Evolutionary conservation across 2,888 invertebrate species (phyloP), one percentile per base, ranked within the genome.

Genomic region (Catocala fraxini): DNA sequence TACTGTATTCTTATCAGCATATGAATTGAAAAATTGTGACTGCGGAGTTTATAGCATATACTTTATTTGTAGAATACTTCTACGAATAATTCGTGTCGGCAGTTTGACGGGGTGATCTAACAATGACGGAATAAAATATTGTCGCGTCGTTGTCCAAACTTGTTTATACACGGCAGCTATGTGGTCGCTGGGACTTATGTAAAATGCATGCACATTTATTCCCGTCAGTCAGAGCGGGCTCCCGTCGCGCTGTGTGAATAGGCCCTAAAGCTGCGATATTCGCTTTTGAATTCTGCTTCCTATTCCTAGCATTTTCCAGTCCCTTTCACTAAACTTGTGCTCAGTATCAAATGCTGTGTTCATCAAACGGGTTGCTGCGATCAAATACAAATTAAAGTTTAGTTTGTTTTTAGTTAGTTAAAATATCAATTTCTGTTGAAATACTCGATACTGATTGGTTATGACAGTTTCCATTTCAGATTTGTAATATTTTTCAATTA

Each of bases 171-270:
- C 35, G 39, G 46, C 49, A 13, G 46, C 51, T 51, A 52, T 65
- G 48, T 33, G 58, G 57, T 39, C 52, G 48, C 10, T 47, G 51
- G 49, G 54, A 45, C 59, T 49, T 65, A 70, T 67, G 67, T 51
- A 67, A 73, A 73, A 73, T 63, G 49, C 59, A 59, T 65, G 49
- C 57, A 67, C 65, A 63, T 70, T 70, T 68, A 73, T 68, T 73
- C 65, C 59, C 59, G 65, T 63, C 71, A 56, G 48, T 59, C 59
- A 56, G 57, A 57, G 12, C 49, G 49, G 39, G 62, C 56, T 48
- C 13, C 35, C 2, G 25, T 15, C 7, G 49, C 58, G 41, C 34
- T 48, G 51, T 65, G 53, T 63, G 71, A 51, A 59, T 43, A 45
- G 52, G 43, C 47, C 51, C 49, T 67, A 62, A 45, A 70, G 57